Conservation (phyloP, 2,113 vertebrate species). For the Halichoerus grypus region DNA sequence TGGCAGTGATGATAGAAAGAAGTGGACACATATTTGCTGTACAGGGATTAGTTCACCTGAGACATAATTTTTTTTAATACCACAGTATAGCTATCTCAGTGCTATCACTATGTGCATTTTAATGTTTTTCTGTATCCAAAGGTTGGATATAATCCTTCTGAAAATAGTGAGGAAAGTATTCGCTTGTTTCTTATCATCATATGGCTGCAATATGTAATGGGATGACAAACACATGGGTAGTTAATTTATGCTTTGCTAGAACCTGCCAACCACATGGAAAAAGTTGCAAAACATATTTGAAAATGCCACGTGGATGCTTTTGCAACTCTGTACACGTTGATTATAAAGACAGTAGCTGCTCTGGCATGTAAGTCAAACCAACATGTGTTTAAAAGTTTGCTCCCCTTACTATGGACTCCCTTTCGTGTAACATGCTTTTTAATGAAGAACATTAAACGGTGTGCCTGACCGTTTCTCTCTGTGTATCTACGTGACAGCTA, state of each 20-base stretch:
- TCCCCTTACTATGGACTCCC: not conserved
- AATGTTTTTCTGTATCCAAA: not conserved
- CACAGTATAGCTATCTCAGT: not conserved
- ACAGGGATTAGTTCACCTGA: accelerated
- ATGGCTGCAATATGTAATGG: not conserved
- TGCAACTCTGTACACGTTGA: not conserved
- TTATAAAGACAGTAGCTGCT: not conserved
- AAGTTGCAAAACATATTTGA: conserved; percentile 42
- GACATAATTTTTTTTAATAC: not conserved
- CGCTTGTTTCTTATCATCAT: conserved; percentile 53
- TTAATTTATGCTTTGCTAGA: conserved; percentile 24
- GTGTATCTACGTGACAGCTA: not conserved
- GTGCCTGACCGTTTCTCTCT: not conserved
- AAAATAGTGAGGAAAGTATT: conserved; percentile 13
- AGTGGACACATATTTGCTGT: not conserved
- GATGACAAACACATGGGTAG: conserved; percentile 47
- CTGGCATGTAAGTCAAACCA: not conserved
- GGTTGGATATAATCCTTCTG: not conserved
- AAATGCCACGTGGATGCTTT: not conserved
- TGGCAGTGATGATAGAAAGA: not conserved
- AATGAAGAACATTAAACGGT: not conserved
- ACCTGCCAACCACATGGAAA: conserved; percentile 54
- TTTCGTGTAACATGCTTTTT: not conserved
- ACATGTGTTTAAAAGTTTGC: not conserved
- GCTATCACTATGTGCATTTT: not conserved